Percentiles rank a stretch among this genome's conserved stretches.
Conservation (phyloP, 1,140 invertebrate genomes). For the Leptopilina clavipes region DNA sequence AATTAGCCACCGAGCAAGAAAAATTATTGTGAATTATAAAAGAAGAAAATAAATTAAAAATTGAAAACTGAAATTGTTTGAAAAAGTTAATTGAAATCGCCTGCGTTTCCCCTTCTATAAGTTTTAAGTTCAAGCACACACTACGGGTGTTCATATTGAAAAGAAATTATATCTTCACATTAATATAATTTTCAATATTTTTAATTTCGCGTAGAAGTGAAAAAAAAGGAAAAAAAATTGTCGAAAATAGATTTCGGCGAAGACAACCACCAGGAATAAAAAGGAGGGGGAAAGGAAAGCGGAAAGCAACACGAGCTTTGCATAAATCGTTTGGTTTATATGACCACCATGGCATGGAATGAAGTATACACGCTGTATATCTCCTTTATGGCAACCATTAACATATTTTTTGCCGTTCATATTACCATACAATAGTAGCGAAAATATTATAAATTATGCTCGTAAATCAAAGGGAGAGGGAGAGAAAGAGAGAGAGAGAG, state of each 20-base stretch:
- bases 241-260: slow-evolving; percentile 33
- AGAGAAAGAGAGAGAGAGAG: slow-evolving; percentile 47
- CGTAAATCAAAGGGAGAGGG: slow-evolving; percentile 65
- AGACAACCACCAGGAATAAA: not conserved
- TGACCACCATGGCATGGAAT: slow-evolving; percentile 68
- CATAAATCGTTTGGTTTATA: slow-evolving; percentile 58
- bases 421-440: slow-evolving; percentile 74
- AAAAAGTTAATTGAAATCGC: too few relatives aligned
- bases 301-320: slow-evolving; percentile 14
- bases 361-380: slow-evolving; percentile 71
- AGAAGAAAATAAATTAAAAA: too few relatives aligned
- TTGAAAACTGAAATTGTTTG: too few relatives aligned
- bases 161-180: not conserved
- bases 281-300: slow-evolving; percentile 1
- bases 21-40: too few relatives aligned
- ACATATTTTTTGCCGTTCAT: slow-evolving; percentile 72
- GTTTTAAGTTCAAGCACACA: not conserved
- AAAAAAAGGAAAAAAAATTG: not conserved
- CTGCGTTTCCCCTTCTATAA: too few relatives aligned
- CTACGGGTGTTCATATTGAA: slow-evolving; percentile 24
- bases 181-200: too few relatives aligned
- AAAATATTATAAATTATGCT: slow-evolving; percentile 74
- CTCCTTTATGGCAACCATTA: slow-evolving; percentile 74
- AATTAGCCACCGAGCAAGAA: too few relatives aligned
- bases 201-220: too few relatives aligned